These are phyloP conservation scores for Cerceris rybyensis DNA, from an alignment of 2,888 invertebrate genomes.

Conservation along the genomic window DNA sequence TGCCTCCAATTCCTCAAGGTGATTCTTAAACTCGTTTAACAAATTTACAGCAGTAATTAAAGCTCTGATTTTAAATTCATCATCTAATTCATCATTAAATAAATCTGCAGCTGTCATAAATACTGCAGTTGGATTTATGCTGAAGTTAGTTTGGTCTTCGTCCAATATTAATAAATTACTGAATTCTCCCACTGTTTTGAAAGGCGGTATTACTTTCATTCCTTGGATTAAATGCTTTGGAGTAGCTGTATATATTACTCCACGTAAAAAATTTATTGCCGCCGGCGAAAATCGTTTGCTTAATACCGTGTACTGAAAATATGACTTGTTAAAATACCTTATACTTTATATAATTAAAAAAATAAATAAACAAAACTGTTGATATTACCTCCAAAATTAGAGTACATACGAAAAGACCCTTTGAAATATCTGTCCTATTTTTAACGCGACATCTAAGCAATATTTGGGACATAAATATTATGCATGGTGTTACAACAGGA, in stretches of 20 bases:
- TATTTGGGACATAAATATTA: constrained; percentile 92
- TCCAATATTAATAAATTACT: constrained; percentile 85
- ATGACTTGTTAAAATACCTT: constrained; percentile 69
- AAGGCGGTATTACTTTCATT: constrained; percentile 87
- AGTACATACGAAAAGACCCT: constrained; percentile 89
- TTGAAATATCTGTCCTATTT: constrained; percentile 87
- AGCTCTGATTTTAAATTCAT: constrained; percentile 86
- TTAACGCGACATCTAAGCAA: constrained; percentile 86
- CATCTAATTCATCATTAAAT: constrained; percentile 82
- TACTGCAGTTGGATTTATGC: constrained; percentile 74
- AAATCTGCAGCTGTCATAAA: constrained; percentile 85
- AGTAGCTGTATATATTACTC: constrained; percentile 88
- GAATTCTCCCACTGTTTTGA: constrained; percentile 84
- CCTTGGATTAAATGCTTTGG: constrained; percentile 84
- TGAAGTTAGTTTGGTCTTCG: constrained; percentile 80
- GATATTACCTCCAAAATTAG: constrained; percentile 87
- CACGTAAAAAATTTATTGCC: constrained; percentile 90
- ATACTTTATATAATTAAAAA: constrained; percentile 10
- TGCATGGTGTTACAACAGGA: constrained; percentile 92
- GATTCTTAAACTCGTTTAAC: constrained; percentile 83
- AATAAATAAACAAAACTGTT: neutral
- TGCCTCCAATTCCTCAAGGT: constrained; percentile 73
- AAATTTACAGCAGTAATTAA: constrained; percentile 84
- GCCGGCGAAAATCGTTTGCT: constrained; percentile 93
- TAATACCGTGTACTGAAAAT: constrained; percentile 86